These are phyloP conservation scores for Centropyge bicolor DNA, from an alignment of 2,797 vertebrate species.

Conservation along the genomic window DNA sequence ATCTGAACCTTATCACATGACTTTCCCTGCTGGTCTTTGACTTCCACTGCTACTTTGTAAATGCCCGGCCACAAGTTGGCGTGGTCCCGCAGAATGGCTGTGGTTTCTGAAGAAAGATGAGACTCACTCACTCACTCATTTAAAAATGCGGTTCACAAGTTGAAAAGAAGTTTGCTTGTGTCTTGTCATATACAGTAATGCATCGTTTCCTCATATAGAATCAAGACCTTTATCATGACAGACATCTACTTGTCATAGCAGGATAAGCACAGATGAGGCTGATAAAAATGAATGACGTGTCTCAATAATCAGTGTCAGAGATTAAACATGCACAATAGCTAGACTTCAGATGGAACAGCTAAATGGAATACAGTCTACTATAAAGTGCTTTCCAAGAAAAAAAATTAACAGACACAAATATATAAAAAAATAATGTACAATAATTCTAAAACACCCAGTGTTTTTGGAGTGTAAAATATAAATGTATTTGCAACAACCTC, in stretches of 20 bases:
- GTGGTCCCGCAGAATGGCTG: constrained; percentile 74
- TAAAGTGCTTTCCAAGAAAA: background rate
- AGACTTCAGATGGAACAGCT: background rate
- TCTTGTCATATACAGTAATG: background rate
- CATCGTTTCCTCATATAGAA: background rate
- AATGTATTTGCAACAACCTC: background rate
- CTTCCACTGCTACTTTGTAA: constrained; percentile 74
- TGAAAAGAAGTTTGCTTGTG: background rate
- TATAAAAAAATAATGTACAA: too few relatives aligned
- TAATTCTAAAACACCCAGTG: too few relatives aligned
- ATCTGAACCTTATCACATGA: constrained; percentile 69
- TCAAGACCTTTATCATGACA: background rate
- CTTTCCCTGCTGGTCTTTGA: constrained; percentile 83
- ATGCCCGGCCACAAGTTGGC: constrained; percentile 77
- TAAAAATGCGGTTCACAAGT: background rate
- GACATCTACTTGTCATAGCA: constrained; percentile 3
- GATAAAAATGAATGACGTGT: background rate
- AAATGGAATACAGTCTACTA: too few relatives aligned
- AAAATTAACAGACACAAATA: too few relatives aligned
- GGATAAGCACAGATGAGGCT: background rate
- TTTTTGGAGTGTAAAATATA: too few relatives aligned
- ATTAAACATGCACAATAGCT: background rate
- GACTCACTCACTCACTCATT: background rate
- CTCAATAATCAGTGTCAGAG: background rate
- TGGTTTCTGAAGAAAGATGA: constrained; percentile 70